Evolutionary conservation across 64 coral and sea anemone genomes (phyloP).

Genomic region (Montipora foliosa): DNA sequence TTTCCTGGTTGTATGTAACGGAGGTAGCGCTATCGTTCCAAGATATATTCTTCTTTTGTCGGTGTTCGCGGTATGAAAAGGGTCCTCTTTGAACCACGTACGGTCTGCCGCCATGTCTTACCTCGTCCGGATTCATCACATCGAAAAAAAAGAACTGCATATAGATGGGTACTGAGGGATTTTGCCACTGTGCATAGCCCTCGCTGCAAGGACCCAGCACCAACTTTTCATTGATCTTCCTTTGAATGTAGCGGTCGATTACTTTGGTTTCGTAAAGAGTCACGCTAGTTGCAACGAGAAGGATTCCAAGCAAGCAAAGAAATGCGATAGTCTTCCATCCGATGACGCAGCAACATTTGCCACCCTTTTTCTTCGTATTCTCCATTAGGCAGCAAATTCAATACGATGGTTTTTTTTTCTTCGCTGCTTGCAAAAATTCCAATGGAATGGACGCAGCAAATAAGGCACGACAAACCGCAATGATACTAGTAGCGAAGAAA

Average conservation of each 20-base stretch:
- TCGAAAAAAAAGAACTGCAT: constrained; percentile 85
- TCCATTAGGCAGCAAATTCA: neutral
- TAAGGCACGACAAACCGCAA: no score
- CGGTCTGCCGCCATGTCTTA: constrained; percentile 52
- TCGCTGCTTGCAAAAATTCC: neutral
- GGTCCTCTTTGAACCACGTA: constrained; percentile 81
- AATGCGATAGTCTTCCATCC: constrained; percentile 84
- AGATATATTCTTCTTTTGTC: constrained; percentile 85
- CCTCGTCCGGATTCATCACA: constrained; percentile 71
- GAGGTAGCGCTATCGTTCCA: constrained; percentile 72
- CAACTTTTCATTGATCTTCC: constrained; percentile 68
- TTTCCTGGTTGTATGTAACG: constrained; percentile 90
- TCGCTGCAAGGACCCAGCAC: constrained; percentile 74
- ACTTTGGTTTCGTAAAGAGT: constrained; percentile 59
- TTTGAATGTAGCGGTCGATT: constrained; percentile 78
- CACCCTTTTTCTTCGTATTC: neutral
- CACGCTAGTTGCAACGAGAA: constrained; percentile 55
- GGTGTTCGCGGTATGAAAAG: constrained; percentile 89
- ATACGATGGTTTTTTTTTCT: neutral
- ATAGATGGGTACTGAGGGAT: constrained; percentile 83
- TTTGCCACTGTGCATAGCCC: constrained; percentile 71
- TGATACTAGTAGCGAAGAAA: no score
- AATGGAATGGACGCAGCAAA: neutral
- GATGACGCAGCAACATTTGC: constrained; percentile 49
- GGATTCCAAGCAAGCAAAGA: constrained; percentile 78